Evolutionary conservation across 35 echinoderm and acorn worm species (phyloP), one percentile per base, ranked within the genome.

Genomic region (Stichopus chloronotus): DNA sequence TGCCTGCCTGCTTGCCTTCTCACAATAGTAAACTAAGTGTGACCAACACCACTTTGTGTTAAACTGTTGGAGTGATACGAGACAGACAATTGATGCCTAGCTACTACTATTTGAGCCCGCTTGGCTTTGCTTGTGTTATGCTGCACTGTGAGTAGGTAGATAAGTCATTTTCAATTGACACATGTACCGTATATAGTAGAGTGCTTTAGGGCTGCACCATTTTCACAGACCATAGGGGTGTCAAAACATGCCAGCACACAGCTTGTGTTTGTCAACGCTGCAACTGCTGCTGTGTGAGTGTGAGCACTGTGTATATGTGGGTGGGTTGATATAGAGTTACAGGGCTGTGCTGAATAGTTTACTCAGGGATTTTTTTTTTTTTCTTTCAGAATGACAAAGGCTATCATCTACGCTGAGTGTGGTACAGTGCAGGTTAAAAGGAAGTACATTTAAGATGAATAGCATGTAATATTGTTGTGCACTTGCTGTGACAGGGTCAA

Each of bases 161-260:
- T 56, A 85, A 85, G 82, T 85, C 82, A 85, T 85, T 85, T 85
- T 58, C 82, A 85, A 85, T 85, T 85, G 82, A 85, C 82, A 85
- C 82, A 61, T 61, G 30, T 43, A 43, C 30, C 30, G 30, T 43
- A 61, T 14, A 85, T 85, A 85, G 82, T 58, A 85, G 24, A 85
- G 58, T 85, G 82, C 82, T 85, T 58, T 85, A 74, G 82, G 82
- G 82, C 82, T 85, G 82, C 55, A 85, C 82, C 82, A 85, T 85
- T 85, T 58, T 43, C 30, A 85, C 82, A 85, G 82, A 85, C 82
- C 55, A 22, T 56, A 85, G 82, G 82, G 82, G 82, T 56, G 55
- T 85, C 16, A 85, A 85, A 85, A 56, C 82, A 58, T 57, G 55
- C 82, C 55, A 58, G 82, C 82, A 85, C 82, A 74, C 6, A 74